A percentile compares a stretch with the other conserved stretches of the same genome.
Conservation (phyloP, 2,113 vertebrate species). For the Laticauda colubrina region DNA sequence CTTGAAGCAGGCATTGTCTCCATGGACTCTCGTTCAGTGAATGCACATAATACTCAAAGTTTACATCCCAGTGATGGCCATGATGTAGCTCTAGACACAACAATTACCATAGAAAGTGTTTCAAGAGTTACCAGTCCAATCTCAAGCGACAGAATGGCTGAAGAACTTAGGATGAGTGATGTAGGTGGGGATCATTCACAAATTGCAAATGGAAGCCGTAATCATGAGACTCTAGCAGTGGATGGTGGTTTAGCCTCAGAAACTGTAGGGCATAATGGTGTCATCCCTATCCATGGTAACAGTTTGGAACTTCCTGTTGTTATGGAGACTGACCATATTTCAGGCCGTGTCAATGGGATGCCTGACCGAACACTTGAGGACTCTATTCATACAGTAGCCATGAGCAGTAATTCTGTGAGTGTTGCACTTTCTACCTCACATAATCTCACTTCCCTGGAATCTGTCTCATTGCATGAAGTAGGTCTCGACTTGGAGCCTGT, state of each 20-base stretch:
- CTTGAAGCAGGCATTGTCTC: constrained; percentile 89
- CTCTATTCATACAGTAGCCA: constrained; percentile 84
- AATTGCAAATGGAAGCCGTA: constrained; percentile 77
- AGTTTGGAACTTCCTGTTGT: constrained; percentile 92
- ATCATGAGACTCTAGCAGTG: constrained; percentile 78
- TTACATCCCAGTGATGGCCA: constrained; percentile 86
- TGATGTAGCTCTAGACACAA: constrained; percentile 84
- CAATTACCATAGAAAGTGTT: constrained; percentile 87
- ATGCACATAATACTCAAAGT: constrained; percentile 75
- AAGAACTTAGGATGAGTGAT: constrained; percentile 86
- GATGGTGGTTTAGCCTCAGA: constrained; percentile 73
- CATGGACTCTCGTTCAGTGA: constrained; percentile 88
- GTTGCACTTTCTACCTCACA: constrained; percentile 91
- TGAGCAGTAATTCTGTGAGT: constrained; percentile 88
- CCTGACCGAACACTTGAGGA: constrained; percentile 80
- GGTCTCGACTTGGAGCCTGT: constrained; percentile 90
- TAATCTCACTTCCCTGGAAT: constrained; percentile 84
- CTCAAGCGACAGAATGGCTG: constrained; percentile 87
- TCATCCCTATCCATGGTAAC: constrained; percentile 85
- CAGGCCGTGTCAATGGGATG: constrained; percentile 72
- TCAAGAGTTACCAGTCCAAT: constrained; percentile 91
- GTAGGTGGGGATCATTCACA: constrained; percentile 83
- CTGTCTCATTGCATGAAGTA: constrained; percentile 87
- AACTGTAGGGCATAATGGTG: constrained; percentile 80
- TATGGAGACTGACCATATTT: constrained; percentile 89